Base-by-base conservation (phyloP, 2,888 invertebrate species). In the Tetranychus piercei region DNA sequence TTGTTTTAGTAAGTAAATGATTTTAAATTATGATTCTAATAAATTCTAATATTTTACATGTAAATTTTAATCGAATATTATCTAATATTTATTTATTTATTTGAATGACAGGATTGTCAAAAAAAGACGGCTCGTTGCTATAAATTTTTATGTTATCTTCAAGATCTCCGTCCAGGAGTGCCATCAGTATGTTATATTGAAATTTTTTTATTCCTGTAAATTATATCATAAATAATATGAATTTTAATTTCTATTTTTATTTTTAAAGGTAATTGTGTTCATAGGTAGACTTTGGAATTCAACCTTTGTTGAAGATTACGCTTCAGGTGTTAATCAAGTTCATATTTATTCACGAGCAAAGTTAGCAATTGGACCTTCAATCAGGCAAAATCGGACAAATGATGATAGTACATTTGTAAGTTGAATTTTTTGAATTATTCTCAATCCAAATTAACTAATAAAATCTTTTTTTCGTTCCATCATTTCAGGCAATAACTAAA, bases 201-300 rank as follows among this genome's bases (percentile, higher is more conserved):
- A 55, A 15, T 44, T 44, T 9, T 44, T 20, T 0, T 6, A 64
- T 20, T 55, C 45, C 0, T n/a, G 2, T 55, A 1, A 18, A 73
- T 6, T 7, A 69, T 9, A 70, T 44, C 23, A 55, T 74, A 71
- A 23, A 45, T 73, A 15, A 23, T 44, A 43, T 45, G 5, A n/a
- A 73, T 67, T 11, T 34, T 67, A 18, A 76, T 89, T 88, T 1
- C 0, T 34, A 4, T 34, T 34, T 55, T 55, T 15, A 55, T 55
- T 55, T 55, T 15, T 55, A 9, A 55, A 55, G 0, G 74, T 76
- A 6, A 91, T 99, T 78, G 88, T 88, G 73, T 87, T 99, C 45
- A 88, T 88, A 80, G 91, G 94, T 0, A 87, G 88, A 82, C 85
- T 97, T 0, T 99, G 96, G 96, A 96, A 96, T 84, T 88, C 91